Evolutionary conservation across 2,113 vertebrate genomes (phyloP), one percentile per base, ranked within the genome.

Genomic region (Dasyornis broadbenti): DNA sequence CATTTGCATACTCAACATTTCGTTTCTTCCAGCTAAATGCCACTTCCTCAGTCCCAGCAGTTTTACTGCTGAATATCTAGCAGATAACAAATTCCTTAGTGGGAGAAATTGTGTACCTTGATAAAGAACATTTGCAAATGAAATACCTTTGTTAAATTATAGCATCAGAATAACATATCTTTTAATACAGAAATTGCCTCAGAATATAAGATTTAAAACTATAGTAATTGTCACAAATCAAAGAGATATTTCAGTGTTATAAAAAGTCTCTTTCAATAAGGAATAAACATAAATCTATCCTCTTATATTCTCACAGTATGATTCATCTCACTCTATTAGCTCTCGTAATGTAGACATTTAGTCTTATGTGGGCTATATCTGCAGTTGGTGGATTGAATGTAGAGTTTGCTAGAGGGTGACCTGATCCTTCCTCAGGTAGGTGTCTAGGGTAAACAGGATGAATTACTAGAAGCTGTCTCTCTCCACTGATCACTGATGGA

Each of bases 91-190:
- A 89, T 95, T 73, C 92, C 89, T 94, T 75, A 78, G 83, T 64
- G 91, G 40, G 49, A 91, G 57, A 92, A 94, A 91, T 23, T 87
- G 78, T 94, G 40, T 90, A 94, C 73, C 75, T 89, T 82, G 84
- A 45, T 91, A 94, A 89, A 92, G 82, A 96, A 95, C 77, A 89
- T 68, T 91, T 95, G 70, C 45, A 97, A 95, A 95, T 87, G 42
- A 84, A 89, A 91, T 79, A 89, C 49, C 71, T 95, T 56, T 85
- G 50, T 92, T 84, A 94, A 92, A 94, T 79, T 87, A 82, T 45
- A 45, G 8, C 45, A 82, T 76, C 50, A 94, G 82, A 89, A 69
- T 86, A 88, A 73, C 33, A 50, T 47, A 57, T 52, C 44, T 90
- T 85, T 79, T 69, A 87, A 65, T 82, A 64, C 6, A 91, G 93